These are phyloP conservation scores for Conus betulinus DNA, from an alignment of 1,140 invertebrate species.

Conservation along the genomic window DNA sequence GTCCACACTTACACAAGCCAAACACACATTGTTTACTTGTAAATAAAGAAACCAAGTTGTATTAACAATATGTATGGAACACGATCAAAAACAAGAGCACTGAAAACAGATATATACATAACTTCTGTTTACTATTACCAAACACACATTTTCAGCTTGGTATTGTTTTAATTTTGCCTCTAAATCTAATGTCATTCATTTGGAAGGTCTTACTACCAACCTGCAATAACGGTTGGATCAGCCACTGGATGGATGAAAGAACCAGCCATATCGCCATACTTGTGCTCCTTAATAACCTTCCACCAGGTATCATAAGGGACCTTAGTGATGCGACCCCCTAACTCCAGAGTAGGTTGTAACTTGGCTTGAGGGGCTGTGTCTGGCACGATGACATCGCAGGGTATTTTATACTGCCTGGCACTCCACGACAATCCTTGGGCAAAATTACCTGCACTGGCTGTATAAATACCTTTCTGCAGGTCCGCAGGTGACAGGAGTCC, in stretches of 20 bases:
- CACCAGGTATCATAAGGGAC: constrained; percentile 67
- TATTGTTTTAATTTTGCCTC: too few species aligned
- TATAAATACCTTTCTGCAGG: constrained; percentile 60
- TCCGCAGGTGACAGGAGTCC: constrained; percentile 42
- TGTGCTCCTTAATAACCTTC: constrained; percentile 55
- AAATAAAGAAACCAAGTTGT: too few species aligned
- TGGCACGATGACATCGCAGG: constrained; percentile 63
- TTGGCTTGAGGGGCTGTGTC: constrained; percentile 63
- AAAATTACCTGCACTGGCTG: constrained; percentile 71
- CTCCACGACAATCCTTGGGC: constrained; percentile 67
- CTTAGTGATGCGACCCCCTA: constrained; percentile 59
- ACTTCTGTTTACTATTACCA: too few species aligned
- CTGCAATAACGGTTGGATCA: constrained; percentile 66
- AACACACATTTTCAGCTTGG: too few species aligned
- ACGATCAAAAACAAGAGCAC: too few species aligned
- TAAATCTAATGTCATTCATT: too few species aligned
- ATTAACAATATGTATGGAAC: too few species aligned
- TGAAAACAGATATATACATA: too few species aligned
- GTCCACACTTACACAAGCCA: too few species aligned
- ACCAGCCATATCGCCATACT: constrained; percentile 56
- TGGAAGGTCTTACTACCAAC: constrained; percentile 36
- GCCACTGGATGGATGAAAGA: constrained; percentile 68
- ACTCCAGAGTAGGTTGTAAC: constrained; percentile 52
- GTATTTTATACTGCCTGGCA: constrained; percentile 45
- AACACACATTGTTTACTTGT: too few species aligned